phyloP scores from a whole-genome alignment of 1,140 invertebrate species.

The Lethrus apterus region DNA sequence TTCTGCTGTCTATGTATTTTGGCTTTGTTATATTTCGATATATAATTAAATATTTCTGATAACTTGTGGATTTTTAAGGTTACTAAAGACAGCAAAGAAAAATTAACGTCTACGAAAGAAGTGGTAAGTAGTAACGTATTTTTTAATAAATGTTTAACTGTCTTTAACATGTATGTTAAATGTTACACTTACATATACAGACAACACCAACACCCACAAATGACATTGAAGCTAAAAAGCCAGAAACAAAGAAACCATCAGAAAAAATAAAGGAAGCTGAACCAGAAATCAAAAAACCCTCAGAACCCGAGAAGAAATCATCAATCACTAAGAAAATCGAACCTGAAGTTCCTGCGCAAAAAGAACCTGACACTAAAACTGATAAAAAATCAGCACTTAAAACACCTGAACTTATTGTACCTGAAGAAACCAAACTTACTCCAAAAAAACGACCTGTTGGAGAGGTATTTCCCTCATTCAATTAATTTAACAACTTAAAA shows the following conservation, averaged over 20 bases:
- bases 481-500: slow-evolving; percentile 1
- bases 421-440: slow-evolving; percentile 21
- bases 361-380: slow-evolving; percentile 3
- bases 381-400: slow-evolving; percentile 12
- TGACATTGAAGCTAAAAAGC: slow-evolving; percentile 41
- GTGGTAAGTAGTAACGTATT: slow-evolving; percentile 29
- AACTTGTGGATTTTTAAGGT: background rate
- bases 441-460: too few relatives aligned
- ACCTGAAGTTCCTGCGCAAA: background rate
- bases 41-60: too few relatives aligned
- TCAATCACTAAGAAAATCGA: slow-evolving; percentile 2
- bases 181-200: slow-evolving; percentile 23
- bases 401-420: slow-evolving; percentile 27
- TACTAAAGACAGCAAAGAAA: slow-evolving; percentile 20
- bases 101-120: slow-evolving; percentile 35
- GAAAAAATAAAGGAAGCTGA: slow-evolving; percentile 26
- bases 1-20: background rate
- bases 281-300: slow-evolving; percentile 15
- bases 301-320: slow-evolving; percentile 10
- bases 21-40: slow-evolving; percentile 1
- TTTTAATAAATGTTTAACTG: background rate
- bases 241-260: slow-evolving; percentile 34
- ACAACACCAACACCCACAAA: slow-evolving; percentile 43
- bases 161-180: background rate
- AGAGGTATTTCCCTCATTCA: too few relatives aligned